These are phyloP conservation scores for Aptenodytes patagonicus DNA, from an alignment of 2,113 vertebrate species.

Conservation along the genomic window DNA sequence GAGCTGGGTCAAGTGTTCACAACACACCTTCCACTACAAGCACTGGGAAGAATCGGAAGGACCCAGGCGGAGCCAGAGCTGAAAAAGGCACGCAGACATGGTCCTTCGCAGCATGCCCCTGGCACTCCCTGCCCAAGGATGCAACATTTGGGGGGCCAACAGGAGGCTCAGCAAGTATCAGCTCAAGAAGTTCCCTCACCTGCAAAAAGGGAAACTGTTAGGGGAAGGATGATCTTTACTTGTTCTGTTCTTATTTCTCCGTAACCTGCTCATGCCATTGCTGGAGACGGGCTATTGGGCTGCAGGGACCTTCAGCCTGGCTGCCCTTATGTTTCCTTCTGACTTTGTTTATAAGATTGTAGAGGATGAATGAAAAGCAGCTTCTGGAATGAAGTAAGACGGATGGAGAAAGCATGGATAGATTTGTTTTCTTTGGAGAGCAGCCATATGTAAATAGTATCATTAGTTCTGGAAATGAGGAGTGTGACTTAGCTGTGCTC, in stretches of 20 bases:
- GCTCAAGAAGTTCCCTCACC: neutral
- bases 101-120: neutral
- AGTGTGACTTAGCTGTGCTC: neutral
- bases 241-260: neutral
- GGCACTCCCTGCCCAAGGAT: neutral
- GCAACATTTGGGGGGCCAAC: neutral
- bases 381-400: neutral
- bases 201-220: neutral
- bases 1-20: neutral
- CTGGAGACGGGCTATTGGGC: neutral
- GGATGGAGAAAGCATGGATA: neutral
- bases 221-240: neutral
- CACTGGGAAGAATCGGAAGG: neutral
- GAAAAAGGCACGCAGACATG: accelerated
- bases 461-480: constrained; percentile 16
- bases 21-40: neutral
- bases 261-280: neutral
- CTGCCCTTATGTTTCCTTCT: neutral
- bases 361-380: neutral
- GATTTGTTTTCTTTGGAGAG: constrained; percentile 18
- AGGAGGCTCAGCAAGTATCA: neutral
- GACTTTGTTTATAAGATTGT: neutral
- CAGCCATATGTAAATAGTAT: neutral
- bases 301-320: neutral
- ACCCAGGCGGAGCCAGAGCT: neutral